Percentiles rank a stretch among this genome's conserved stretches.
Evolutionary conservation across 2,797 vertebrate genomes (phyloP).

Genomic region (Cynopterus sphinx): DNA sequence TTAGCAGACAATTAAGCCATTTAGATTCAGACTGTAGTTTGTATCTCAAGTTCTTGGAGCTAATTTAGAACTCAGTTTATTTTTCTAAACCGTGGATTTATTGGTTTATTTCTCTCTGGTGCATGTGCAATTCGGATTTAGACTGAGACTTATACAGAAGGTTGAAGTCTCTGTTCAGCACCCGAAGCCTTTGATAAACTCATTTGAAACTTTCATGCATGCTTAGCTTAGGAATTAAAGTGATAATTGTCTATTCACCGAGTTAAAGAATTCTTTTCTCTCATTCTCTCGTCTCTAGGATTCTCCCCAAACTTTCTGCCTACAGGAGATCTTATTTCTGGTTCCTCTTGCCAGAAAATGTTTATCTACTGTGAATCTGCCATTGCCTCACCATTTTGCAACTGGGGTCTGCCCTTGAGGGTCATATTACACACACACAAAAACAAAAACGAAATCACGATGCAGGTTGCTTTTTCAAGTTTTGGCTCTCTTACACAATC

Average conservation of each 20-base stretch:
- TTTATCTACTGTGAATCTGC: neutral
- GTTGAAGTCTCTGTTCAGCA: neutral
- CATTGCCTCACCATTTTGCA: neutral
- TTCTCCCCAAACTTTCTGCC: neutral
- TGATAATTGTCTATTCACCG: neutral
- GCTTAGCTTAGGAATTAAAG: neutral
- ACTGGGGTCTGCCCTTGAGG: neutral
- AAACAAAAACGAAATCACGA: neutral
- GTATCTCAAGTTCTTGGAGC: neutral
- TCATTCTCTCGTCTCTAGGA: neutral
- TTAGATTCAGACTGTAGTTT: neutral
- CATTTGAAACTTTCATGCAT: neutral
- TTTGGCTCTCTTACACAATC: neutral
- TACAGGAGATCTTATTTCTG: neutral
- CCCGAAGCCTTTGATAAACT: neutral
- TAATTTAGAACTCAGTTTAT: neutral
- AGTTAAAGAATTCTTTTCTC: neutral
- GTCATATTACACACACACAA: neutral
- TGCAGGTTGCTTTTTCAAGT: neutral
- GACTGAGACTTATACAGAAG: neutral
- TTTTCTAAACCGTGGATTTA: neutral
- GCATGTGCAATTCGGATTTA: neutral
- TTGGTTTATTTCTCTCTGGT: neutral
- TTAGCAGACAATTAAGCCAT: neutral
- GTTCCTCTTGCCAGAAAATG: neutral